A percentile compares a stretch with the other conserved stretches of the same genome.
These are phyloP conservation scores for Stigmatopora nigra DNA, from an alignment of 2,113 vertebrate genomes.

Conservation along the genomic window DNA sequence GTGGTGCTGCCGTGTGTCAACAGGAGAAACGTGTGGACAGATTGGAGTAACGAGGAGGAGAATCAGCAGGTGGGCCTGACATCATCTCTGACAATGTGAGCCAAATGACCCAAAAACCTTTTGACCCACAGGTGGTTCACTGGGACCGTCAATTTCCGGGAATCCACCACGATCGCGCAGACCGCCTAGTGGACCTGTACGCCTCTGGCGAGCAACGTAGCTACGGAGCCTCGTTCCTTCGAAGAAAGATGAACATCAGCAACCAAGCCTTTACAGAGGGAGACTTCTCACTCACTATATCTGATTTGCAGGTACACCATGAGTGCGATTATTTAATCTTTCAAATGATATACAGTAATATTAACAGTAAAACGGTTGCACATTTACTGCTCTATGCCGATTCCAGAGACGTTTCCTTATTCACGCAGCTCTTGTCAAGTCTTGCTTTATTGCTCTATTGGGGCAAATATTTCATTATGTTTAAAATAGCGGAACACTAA, in stretches of 20 bases:
- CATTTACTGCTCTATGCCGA: background rate
- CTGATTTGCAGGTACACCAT: conserved; percentile 61
- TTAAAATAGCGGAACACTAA: conserved; percentile 4
- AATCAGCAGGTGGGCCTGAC: conserved; percentile 71
- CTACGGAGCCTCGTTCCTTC: conserved; percentile 80
- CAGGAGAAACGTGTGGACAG: conserved; percentile 80
- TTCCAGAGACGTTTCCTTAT: conserved; percentile 22
- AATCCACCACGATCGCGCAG: conserved; percentile 79
- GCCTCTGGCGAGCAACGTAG: conserved; percentile 86
- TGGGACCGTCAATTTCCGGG: conserved; percentile 88
- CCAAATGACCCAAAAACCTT: background rate
- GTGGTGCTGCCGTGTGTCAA: conserved; percentile 82
- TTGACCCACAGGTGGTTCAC: conserved; percentile 75
- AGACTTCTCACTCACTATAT: conserved; percentile 81
- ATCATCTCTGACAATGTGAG: background rate
- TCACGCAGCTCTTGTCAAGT: conserved; percentile 13
- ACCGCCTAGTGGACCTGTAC: conserved; percentile 88
- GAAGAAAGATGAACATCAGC: conserved; percentile 81
- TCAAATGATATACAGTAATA: background rate
- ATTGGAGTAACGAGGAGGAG: conserved; percentile 80
- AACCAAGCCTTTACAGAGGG: conserved; percentile 76
- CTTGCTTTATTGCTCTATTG: conserved; percentile 9
- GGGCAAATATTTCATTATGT: conserved; percentile 2
- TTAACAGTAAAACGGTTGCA: background rate
- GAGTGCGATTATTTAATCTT: background rate